Conservation (phyloP, 2,113 vertebrate species). For the Promerops cafer region DNA sequence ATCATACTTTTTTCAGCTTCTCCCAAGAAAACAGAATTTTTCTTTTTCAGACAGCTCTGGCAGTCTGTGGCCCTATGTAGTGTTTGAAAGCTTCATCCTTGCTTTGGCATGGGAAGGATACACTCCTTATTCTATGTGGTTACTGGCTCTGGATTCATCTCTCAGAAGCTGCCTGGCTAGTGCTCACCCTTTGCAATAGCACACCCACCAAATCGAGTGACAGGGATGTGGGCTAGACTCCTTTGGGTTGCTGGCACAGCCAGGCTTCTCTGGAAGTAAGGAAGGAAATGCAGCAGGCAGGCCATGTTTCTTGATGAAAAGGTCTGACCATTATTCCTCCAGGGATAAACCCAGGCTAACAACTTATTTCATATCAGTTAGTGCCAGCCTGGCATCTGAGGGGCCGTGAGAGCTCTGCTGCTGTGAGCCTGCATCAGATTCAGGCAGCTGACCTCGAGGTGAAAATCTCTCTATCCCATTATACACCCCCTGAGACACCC, state of each 20-base stretch:
- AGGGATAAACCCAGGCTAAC: background rate
- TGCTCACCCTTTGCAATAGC: background rate
- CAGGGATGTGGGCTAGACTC: accelerated
- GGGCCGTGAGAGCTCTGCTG: background rate
- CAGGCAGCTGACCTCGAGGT: background rate
- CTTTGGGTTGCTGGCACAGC: background rate
- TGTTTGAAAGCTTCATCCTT: background rate
- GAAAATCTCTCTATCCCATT: background rate
- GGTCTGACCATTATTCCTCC: background rate
- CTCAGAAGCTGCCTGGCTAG: background rate
- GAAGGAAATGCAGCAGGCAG: background rate
- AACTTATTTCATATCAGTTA: background rate
- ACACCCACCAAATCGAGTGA: background rate
- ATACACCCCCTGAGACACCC: background rate
- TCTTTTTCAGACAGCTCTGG: background rate
- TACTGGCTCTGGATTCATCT: background rate
- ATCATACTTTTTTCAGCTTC: background rate
- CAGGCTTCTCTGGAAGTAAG: background rate
- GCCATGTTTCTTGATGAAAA: background rate
- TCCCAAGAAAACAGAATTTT: background rate
- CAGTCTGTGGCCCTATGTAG: accelerated
- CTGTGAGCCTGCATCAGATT: accelerated
- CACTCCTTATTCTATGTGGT: accelerated
- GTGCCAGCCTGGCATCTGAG: background rate
- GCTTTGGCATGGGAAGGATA: background rate